Evolutionary conservation across 2,797 vertebrate genomes (phyloP).

Genomic region (Mus spretus): DNA sequence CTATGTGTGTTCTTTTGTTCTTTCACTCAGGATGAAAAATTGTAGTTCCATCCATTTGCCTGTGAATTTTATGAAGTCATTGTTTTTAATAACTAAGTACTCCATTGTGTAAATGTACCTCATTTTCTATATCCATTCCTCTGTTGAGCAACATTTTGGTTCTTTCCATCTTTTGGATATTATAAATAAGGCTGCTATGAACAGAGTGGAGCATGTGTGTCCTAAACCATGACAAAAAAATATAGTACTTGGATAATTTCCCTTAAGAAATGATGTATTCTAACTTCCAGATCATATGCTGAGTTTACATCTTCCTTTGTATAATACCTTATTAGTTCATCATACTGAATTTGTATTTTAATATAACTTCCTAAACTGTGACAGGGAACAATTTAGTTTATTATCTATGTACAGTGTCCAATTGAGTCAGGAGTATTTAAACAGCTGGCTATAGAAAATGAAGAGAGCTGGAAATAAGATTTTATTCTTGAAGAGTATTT

Average conservation of each 20-base stretch:
- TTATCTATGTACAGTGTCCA: not conserved
- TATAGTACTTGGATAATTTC: not conserved
- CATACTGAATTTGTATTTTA: not conserved
- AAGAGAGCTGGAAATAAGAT: not conserved
- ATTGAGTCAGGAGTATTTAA: not conserved
- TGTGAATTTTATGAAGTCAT: no score
- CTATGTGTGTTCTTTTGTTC: no score
- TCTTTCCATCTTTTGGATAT: no score
- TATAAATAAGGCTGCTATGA: no score
- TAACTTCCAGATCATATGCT: not conserved
- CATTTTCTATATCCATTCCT: no score
- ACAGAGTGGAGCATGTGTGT: no score
- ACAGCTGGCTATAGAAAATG: not conserved
- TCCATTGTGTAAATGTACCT: no score
- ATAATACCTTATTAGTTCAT: not conserved
- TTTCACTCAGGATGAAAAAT: no score
- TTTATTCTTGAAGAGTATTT: not conserved
- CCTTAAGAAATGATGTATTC: not conserved
- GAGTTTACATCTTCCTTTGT: not conserved
- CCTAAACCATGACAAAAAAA: not conserved
- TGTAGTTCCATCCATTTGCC: no score
- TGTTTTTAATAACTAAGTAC: no score
- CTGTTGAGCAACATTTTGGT: no score
- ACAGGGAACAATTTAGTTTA: not conserved
- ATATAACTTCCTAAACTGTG: not conserved